Evolutionary conservation across 92 coral and sea anemone species (phyloP).

Genomic region (Meandrina meandrites): DNA sequence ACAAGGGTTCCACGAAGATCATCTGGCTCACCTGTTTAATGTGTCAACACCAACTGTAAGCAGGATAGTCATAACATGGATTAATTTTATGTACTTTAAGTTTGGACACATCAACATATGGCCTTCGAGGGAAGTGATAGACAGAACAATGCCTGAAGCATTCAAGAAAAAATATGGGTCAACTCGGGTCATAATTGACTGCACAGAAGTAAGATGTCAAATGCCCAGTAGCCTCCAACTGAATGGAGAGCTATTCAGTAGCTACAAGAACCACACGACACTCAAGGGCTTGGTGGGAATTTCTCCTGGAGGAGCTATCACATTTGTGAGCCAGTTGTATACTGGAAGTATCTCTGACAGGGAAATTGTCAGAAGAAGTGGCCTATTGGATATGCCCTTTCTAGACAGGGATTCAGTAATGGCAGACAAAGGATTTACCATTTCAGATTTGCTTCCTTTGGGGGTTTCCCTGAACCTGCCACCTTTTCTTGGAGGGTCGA

Average conservation of each 20-base stretch:
- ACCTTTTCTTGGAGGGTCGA: background rate
- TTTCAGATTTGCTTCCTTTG: slow-evolving; percentile 50
- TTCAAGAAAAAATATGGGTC: slow-evolving; percentile 34
- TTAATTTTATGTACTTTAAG: slow-evolving; percentile 49
- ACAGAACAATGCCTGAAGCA: background rate
- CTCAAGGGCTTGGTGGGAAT: slow-evolving; percentile 60
- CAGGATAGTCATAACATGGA: slow-evolving; percentile 49
- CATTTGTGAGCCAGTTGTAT: slow-evolving; percentile 54
- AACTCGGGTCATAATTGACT: slow-evolving; percentile 57
- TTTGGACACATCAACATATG: background rate
- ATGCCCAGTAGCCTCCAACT: slow-evolving; percentile 55
- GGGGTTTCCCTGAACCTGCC: slow-evolving; percentile 55
- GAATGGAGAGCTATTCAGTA: slow-evolving; percentile 64
- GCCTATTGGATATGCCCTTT: slow-evolving; percentile 48
- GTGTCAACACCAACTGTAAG: slow-evolving; percentile 52
- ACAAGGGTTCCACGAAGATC: slow-evolving; percentile 51
- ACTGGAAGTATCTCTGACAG: slow-evolving; percentile 62
- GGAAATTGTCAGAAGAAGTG: no score
- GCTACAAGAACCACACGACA: slow-evolving; percentile 62
- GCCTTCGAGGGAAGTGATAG: background rate
- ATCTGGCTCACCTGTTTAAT: slow-evolving; percentile 55
- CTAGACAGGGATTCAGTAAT: slow-evolving; percentile 51
- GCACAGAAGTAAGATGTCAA: slow-evolving; percentile 54
- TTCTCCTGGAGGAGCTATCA: slow-evolving; percentile 65
- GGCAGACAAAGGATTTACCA: slow-evolving; percentile 41